These are phyloP conservation scores for Abramis brama DNA, from an alignment of 2,113 vertebrate genomes.

Conservation along the genomic window DNA sequence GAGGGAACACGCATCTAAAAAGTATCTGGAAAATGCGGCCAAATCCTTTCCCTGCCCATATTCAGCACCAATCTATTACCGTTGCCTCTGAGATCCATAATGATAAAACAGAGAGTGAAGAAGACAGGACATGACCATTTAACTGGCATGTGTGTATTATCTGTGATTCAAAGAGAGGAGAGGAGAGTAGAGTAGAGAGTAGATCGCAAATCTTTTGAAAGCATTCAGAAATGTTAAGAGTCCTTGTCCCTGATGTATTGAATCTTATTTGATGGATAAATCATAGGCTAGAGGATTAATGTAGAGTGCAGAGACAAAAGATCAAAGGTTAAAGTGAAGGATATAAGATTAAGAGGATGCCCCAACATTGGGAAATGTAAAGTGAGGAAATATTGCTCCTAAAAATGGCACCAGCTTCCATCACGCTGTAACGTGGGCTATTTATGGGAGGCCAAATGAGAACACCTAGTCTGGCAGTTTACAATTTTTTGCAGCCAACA, in stretches of 20 bases:
- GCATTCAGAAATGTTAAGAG: not conserved
- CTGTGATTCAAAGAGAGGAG: not conserved
- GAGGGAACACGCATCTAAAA: not conserved
- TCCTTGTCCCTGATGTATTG: not conserved
- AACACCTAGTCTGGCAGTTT: slow-evolving; percentile 25
- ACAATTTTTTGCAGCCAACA: slow-evolving; percentile 12
- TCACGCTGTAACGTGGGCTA: not conserved
- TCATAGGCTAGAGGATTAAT: not conserved
- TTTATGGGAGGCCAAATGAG: slow-evolving; percentile 14
- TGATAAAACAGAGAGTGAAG: slow-evolving; percentile 11
- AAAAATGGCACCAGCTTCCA: not conserved
- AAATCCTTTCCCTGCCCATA: not conserved
- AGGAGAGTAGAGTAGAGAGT: too few species aligned
- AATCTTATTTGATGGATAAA: not conserved
- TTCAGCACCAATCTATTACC: slow-evolving; percentile 30
- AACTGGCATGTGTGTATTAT: slow-evolving; percentile 14
- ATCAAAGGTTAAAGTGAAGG: slow-evolving; percentile 24
- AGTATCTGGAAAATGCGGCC: not conserved
- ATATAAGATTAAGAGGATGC: not conserved
- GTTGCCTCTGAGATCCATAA: slow-evolving; percentile 3
- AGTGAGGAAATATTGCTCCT: slow-evolving; percentile 13
- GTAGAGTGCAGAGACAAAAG: not conserved
- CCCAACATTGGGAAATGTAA: not conserved
- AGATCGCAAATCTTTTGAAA: not conserved
- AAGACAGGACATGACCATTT: not conserved